These are phyloP conservation scores for Myiotriccus ornatus DNA, from an alignment of 2,797 vertebrate genomes.

Conservation along the genomic window DNA sequence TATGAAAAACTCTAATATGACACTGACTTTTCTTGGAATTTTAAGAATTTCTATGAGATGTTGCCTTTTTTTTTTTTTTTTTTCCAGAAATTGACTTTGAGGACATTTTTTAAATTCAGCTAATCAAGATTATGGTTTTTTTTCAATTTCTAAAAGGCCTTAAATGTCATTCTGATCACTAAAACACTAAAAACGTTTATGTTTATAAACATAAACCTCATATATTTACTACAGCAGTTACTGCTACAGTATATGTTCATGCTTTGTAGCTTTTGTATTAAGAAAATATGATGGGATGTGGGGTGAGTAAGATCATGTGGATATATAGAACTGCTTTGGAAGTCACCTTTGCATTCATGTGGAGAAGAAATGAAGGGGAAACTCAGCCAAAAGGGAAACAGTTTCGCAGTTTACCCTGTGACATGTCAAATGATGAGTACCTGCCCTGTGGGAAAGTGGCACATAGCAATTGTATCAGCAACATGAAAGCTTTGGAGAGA, in stretches of 20 bases:
- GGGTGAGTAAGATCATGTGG: background rate
- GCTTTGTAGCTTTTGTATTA: background rate
- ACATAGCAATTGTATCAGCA: background rate
- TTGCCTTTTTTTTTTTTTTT: background rate
- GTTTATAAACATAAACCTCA: background rate
- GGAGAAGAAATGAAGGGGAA: background rate
- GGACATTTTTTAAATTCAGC: background rate
- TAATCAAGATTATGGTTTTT: background rate
- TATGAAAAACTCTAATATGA: background rate
- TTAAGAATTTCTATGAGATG: background rate
- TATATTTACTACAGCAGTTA: background rate
- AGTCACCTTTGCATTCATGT: background rate
- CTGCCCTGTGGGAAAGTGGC: background rate
- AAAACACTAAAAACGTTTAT: background rate
- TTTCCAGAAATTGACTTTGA: background rate
- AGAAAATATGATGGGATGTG: background rate
- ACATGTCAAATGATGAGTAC: background rate
- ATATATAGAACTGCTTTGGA: background rate
- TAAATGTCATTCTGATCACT: background rate
- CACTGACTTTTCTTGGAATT: background rate
- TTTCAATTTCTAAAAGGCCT: background rate
- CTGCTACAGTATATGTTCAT: background rate
- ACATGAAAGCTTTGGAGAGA: background rate
- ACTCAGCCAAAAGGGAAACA: background rate
- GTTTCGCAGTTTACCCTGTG: background rate